These are phyloP conservation scores for Tiliacea aurago DNA, from an alignment of 2,888 invertebrate genomes.

Conservation along the genomic window DNA sequence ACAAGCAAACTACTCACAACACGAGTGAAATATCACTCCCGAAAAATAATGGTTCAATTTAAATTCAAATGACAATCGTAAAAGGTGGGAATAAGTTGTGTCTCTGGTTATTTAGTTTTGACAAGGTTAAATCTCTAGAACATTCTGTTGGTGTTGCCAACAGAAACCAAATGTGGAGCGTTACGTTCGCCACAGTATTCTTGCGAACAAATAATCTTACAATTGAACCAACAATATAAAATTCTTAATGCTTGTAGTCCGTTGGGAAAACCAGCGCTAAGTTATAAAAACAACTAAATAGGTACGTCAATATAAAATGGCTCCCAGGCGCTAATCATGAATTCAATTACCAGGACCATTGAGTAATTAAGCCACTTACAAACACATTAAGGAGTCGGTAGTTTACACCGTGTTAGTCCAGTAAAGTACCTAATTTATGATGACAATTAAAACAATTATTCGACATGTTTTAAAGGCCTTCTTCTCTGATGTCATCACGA, in stretches of 20 bases:
- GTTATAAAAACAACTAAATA: not conserved
- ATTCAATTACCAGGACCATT: constrained; percentile 30
- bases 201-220: not conserved
- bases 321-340: not conserved
- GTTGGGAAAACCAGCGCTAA: not conserved
- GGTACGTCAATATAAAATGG: not conserved
- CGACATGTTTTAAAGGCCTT: no score
- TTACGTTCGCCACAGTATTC: no score
- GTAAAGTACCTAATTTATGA: not conserved
- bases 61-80: no score
- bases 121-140: no score
- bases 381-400: not conserved
- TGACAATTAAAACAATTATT: not conserved
- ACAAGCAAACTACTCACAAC: no score
- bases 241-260: not conserved
- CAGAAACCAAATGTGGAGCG: no score
- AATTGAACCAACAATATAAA: not conserved
- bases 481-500: not conserved
- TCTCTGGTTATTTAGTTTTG: no score
- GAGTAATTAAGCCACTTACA: constrained; percentile 24
- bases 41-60: no score
- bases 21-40: no score
- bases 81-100: no score
- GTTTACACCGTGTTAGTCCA: not conserved
- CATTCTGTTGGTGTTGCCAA: no score